Evolutionary conservation across 1,140 invertebrate genomes (phyloP), one percentile per base, ranked within the genome.

Genomic region (Agrilus planipennis): DNA sequence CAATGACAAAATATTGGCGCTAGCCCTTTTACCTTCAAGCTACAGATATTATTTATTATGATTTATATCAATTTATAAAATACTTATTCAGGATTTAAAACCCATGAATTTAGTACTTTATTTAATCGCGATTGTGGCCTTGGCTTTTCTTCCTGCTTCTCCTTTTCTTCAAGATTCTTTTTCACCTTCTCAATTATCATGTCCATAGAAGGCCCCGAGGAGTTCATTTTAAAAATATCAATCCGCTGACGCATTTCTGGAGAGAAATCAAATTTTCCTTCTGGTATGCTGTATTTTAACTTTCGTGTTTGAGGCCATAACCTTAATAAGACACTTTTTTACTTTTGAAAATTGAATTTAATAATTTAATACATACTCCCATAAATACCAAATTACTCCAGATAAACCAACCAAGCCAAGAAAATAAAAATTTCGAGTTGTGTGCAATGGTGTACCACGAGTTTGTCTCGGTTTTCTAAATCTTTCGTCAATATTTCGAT

Each of bases 401-500:
- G 48, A 45, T 35, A 65, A 17, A 34, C 52, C 57, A 21, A 63
- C 7, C 11, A 39, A 39, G n/a, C 43, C 54, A 21, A 47, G 22
- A 31, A 55, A 63, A 47, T 61, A 51, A 44, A 58, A 50, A 51
- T 67, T 68, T 50, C 65, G 54, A 21, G 57, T 52, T 41, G 36
- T 51, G 40, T 54, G 61, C 35, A 66, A 63, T 14, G 69, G 69
- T 25, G 69, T 70, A 42, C 69, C 69, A 53, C 58, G 61, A 42
- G 68, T 48, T 60, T 61, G 57, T 51, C 68, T 63, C 43, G 69
- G 67, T 61, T 71, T 71, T 51, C 67, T 41, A 17, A 53, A 35
- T 48, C 42, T 54, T 38, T 51, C 43, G 29, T 55, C 51, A 17
- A 57, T 51, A 39, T 54, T 54, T 52, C 48, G 53, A 45, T 58